Evolutionary conservation across 2,113 vertebrate species (phyloP), one percentile per base, ranked within the genome.

Genomic region (Archocentrus centrarchus): DNA sequence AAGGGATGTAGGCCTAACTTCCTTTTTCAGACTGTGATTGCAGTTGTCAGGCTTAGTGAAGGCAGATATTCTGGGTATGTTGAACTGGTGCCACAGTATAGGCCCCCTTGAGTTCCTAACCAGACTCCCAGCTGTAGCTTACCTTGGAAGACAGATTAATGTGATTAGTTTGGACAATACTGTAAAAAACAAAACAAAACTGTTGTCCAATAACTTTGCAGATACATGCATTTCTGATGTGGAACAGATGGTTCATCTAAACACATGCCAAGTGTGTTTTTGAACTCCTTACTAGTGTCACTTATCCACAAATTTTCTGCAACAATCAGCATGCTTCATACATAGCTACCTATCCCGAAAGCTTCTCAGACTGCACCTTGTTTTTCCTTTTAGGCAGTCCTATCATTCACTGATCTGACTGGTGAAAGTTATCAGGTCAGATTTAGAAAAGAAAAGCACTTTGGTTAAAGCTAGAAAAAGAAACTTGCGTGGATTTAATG

Each of bases 401-500:
- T 68, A 41, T 47, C 14, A 1, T 68, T 68, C 64, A 47, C 27
- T 68, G 14, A 68, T 68, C 64, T 68, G 41, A 47, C 47, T 47
- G 64, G 64, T 30, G 64, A 41, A 68, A 47, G 64, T 47, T 41
- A 41, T 41, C 62, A 64, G 41, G 47, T 50, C 18, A 68, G 22
- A 18, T 68, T 47, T 47, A 68, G 64, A 68, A 14, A 68, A 68
- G 39, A 68, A 68, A 68, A 68, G 14, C 39, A 68, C 64, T 68
- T 68, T 68, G 39, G 4, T 68, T 30, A 68, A 68, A 68, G 64
- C 0, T 41, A 30, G 41, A 41, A 68, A 68, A 50, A 68, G 64
- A 50, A 11, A 41, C 22, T 30, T 30, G 24, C 47, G 27, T 68
- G 44, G 41, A 68, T 68, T 47, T 30, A 30, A 68, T 68, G 27